These are phyloP conservation scores for Hyposoter dolosus DNA, from an alignment of 2,888 invertebrate genomes.

Conservation along the genomic window DNA sequence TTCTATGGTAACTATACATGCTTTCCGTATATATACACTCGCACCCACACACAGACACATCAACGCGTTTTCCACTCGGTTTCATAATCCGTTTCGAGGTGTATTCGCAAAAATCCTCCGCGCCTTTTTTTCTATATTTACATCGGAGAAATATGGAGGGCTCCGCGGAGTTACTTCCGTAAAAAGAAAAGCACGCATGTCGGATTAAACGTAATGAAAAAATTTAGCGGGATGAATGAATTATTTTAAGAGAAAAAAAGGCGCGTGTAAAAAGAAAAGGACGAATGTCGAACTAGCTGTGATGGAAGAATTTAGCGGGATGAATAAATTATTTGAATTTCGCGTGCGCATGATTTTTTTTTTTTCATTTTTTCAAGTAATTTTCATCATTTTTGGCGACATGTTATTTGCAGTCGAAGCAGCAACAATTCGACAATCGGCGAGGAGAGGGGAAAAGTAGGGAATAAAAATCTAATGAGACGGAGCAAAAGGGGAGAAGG, in stretches of 20 bases:
- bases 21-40: conserved; percentile 9
- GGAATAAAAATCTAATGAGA: conserved; percentile 16
- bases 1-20: not conserved
- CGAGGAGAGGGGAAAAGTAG: not conserved
- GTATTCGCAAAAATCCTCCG: conserved; percentile 57
- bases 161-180: not conserved
- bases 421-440: conserved; percentile 15
- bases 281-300: not conserved
- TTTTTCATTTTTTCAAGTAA: not conserved
- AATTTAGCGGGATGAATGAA: not conserved
- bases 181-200: conserved; percentile 12
- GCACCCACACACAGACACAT: not conserved
- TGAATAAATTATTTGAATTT: not conserved
- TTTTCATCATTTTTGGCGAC: not conserved
- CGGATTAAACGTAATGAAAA: conserved; percentile 37
- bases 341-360: not conserved
- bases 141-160: conserved; percentile 40
- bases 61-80: conserved; percentile 62
- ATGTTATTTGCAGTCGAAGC: not conserved
- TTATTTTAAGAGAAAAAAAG: too few species aligned
- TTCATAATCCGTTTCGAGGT: conserved; percentile 69
- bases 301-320: not conserved
- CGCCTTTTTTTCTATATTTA: conserved; percentile 35
- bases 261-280: too few species aligned
- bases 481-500: conserved; percentile 19